A percentile compares a stretch with the other conserved stretches of the same genome.
Conservation (phyloP, 92 coral and sea anemone species). For the Palythoa grandiflora region DNA sequence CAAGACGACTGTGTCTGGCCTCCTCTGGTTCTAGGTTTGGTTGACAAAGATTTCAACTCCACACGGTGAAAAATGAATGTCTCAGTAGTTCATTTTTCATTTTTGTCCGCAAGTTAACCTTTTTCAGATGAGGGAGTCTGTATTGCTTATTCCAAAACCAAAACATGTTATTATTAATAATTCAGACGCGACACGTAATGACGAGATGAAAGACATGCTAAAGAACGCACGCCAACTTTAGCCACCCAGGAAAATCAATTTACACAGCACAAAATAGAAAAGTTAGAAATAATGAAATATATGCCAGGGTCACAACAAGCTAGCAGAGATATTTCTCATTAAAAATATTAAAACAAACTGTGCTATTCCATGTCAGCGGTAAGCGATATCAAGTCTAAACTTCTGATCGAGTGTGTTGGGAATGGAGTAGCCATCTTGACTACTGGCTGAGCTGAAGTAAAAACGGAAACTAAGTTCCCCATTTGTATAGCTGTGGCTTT, state of each 20-base stretch:
- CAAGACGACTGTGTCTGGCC: not conserved
- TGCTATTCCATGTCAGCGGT: not conserved
- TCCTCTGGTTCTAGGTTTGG: not conserved
- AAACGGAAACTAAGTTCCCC: not conserved
- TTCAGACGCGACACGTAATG: slow-evolving; percentile 40
- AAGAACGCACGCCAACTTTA: slow-evolving; percentile 33
- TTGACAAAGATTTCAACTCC: not conserved
- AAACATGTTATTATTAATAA: not conserved
- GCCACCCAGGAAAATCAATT: slow-evolving; percentile 33
- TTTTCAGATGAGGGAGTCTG: slow-evolving; percentile 7
- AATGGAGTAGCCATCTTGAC: not conserved
- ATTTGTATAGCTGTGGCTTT: not conserved
- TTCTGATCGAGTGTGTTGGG: not conserved
- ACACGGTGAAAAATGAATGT: slow-evolving; percentile 4
- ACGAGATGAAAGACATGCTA: slow-evolving; percentile 12
- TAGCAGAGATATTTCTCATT: slow-evolving; percentile 10
- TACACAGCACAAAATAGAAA: not conserved
- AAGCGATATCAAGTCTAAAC: not conserved
- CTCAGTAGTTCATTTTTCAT: slow-evolving; percentile 29
- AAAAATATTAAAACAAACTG: not conserved
- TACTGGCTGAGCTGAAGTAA: not conserved
- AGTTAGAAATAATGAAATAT: slow-evolving; percentile 3
- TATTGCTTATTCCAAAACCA: not conserved
- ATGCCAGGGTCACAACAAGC: slow-evolving; percentile 19
- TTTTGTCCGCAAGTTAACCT: slow-evolving; percentile 11